These are phyloP conservation scores for Agrilus cyanescens DNA, from an alignment of 2,888 invertebrate species.

Conservation along the genomic window DNA sequence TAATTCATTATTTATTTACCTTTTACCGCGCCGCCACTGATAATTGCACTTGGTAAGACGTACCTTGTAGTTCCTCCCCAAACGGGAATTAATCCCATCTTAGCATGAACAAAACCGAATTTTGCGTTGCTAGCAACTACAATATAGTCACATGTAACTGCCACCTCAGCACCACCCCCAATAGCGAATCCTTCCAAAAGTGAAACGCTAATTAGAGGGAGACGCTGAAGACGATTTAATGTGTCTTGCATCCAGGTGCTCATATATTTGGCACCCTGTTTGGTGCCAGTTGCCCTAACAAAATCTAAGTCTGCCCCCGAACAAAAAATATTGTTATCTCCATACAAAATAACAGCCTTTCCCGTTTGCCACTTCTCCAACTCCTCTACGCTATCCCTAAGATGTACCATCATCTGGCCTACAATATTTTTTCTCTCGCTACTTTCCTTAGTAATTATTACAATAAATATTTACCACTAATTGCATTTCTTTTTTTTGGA, in stretches of 20 bases:
- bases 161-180: conserved; percentile 28
- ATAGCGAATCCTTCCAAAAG: conserved; percentile 24
- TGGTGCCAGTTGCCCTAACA: conserved; percentile 19
- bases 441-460: background rate
- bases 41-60: background rate
- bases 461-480: conserved; percentile 22
- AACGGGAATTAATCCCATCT: conserved; percentile 29
- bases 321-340: conserved; percentile 26
- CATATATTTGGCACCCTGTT: conserved; percentile 23
- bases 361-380: conserved; percentile 27
- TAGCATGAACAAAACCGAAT: conserved; percentile 28
- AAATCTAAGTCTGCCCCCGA: conserved; percentile 29
- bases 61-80: conserved; percentile 29
- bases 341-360: conserved; percentile 26
- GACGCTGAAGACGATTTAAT: conserved; percentile 19
- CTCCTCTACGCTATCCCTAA: conserved; percentile 21
- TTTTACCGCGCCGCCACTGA: no score
- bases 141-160: conserved; percentile 26
- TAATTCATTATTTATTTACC: no score
- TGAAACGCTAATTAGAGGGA: conserved; percentile 24
- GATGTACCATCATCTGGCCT: conserved; percentile 30
- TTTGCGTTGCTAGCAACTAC: conserved; percentile 24
- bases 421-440: conserved; percentile 3
- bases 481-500: conserved; percentile 26
- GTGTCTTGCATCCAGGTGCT: conserved; percentile 25